A percentile compares a stretch with the other conserved stretches of the same genome.
These are phyloP conservation scores for Pogonomyrmex barbatus DNA, from an alignment of 1,140 invertebrate species.

Conservation along the genomic window DNA sequence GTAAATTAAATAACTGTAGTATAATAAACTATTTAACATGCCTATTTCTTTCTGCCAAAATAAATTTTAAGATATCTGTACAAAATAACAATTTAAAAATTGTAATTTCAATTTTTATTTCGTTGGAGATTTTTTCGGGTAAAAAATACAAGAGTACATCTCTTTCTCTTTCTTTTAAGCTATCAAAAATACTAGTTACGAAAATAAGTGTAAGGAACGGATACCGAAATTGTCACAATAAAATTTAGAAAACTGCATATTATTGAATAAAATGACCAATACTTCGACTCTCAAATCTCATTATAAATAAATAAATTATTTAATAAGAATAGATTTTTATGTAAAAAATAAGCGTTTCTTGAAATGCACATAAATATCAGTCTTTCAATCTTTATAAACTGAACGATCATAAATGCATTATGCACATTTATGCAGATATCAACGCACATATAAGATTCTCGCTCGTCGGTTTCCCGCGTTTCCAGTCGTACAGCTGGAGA, in stretches of 20 bases:
- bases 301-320: not conserved
- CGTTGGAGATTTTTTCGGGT: not conserved
- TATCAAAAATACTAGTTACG: not conserved
- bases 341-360: not conserved
- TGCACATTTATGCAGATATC: constrained; percentile 12
- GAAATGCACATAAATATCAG: not conserved
- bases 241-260: not conserved
- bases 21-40: not conserved
- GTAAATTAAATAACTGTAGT: not conserved
- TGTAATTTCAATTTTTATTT: not conserved
- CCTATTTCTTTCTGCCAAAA: not conserved
- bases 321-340: constrained; percentile 10
- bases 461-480: constrained; percentile 35
- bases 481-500: constrained; percentile 17
- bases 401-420: not conserved
- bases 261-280: constrained; percentile 32
- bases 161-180: too few relatives aligned
- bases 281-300: not conserved
- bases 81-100: not conserved
- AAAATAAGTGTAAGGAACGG: not conserved
- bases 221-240: constrained; percentile 1
- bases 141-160: not conserved
- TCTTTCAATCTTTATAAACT: not conserved
- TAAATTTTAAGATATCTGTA: not conserved
- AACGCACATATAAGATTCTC: not conserved